Evolutionary conservation across 2,113 vertebrate species (phyloP), one percentile per base, ranked within the genome.

Genomic region (Sylvilagus bachmani): DNA sequence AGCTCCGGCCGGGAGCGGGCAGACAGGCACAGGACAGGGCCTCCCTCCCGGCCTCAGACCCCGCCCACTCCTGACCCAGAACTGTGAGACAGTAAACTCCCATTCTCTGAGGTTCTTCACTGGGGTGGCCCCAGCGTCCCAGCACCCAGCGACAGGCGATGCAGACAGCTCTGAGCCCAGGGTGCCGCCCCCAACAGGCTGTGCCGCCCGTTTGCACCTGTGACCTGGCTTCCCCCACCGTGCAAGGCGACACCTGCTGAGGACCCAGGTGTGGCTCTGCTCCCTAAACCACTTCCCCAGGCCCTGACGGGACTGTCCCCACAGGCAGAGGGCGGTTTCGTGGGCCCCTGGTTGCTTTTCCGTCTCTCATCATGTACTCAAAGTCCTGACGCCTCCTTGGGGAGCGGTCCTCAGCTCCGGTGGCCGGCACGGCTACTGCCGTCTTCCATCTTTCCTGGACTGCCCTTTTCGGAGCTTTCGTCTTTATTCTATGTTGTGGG

Each of bases 401-500:
- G 21, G 93, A 62, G n/a, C 0, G 5, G 29, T 24, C 74, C 8
- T 31, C 33, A 31, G 0, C 13, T 2, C 4, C 0, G 10, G 87
- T 6, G 36, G 61, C 73, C 44, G 1, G 31, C 58, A 0, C 11
- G 14, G 11, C n/a, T 24, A 67, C 2, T 17, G 25, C 27, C 62
- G 29, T 71, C 53, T 51, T 33, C 3, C 29, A 3, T 61, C 69
- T 64, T 58, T 53, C 38, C 75, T 71, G 27, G 62, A 82, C 33
- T 11, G 53, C 29, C 74, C 74, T 91, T 75, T 66, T 10, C 3
- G 31, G 53, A n/a, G 25, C 86, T 70, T 81, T 81, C 74, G 38
- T 55, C 91, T 94, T 88, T 24, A 81, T 38, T 89, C 25, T 38
- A 11, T 84, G 85, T 92, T 96, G 80, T 64, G 44, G 55, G 74